Evolutionary conservation across 1,140 invertebrate species (phyloP), one percentile per base, ranked within the genome.

Genomic region (Diplogasteroides magnus): DNA sequence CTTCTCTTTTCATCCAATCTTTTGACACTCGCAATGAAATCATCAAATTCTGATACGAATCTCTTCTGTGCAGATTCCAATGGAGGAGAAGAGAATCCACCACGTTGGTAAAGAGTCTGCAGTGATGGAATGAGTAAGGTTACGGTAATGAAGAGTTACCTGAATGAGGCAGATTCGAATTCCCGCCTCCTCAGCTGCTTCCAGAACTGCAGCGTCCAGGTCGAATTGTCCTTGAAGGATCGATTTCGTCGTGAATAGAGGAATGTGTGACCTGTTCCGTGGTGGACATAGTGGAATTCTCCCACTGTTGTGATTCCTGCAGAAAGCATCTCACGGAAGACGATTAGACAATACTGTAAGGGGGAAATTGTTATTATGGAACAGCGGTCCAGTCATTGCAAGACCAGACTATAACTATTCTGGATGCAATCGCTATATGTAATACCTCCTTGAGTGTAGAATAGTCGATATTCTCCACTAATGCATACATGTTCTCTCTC

Each of bases 261-360:
- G n/a, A n/a, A n/a, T n/a, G n/a, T n/a, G n/a, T n/a, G n/a, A n/a
- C 69, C 58, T 23, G 61, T 59, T 28, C 73, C 58, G 59, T 81
- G 79, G 62, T 81, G 79, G 6, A 81, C 80, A 59, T 81, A 81
- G 65, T 81, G 79, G 62, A 82, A 81, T 68, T 81, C 79, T 19
- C 79, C 79, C 31, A 81, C 79, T 2, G 76, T 77, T 6, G 79
- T 81, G 59, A 81, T 81, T 48, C 79, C 79, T 2, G 78, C 77
- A n/a, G 62, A 61, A 0, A 81, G 61, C 79, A 81, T 81, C 70
- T 81, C 79, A 26, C 60, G 31, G 64, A 81, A 81, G 26, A 80
- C 82, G 0, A 68, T 68, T 55, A 64, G 37, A 25, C 80, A 82
- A 48, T 76, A 76, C 74, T 82, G 32, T 69, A 82, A 74, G 25